Percentiles rank a stretch among this genome's conserved stretches.
Conservation (phyloP, 2,888 invertebrate genomes). For the Thereva unica region DNA sequence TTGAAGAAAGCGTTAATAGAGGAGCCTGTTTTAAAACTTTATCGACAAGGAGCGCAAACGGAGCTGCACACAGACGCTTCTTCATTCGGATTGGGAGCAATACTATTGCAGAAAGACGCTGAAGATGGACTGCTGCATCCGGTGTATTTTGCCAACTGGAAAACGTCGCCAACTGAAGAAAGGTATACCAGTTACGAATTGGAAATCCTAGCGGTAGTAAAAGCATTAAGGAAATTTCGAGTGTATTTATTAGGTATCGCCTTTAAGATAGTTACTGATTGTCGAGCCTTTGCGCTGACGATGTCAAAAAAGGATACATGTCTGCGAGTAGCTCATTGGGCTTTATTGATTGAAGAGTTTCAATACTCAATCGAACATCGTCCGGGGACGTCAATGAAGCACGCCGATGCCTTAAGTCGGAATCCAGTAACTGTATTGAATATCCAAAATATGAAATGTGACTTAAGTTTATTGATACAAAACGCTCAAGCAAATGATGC, state of each 20-base stretch:
- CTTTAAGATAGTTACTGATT: neutral
- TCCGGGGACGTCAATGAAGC: neutral
- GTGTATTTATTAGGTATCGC: neutral
- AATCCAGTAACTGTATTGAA: neutral
- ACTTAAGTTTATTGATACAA: neutral
- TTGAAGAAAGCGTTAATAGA: slow-evolving; percentile 30
- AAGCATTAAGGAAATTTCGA: neutral
- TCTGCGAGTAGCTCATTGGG: neutral
- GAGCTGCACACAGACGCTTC: slow-evolving; percentile 49
- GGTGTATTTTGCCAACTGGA: neutral
- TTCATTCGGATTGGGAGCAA: slow-evolving; percentile 45
- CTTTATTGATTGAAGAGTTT: neutral
- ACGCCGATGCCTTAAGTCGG: neutral
- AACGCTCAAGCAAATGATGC: slow-evolving; percentile 8
- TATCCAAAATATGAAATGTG: neutral
- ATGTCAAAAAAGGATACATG: neutral
- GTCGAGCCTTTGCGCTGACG: neutral
- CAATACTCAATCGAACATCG: neutral
- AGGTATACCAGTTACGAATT: neutral
- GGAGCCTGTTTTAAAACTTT: slow-evolving; percentile 45
- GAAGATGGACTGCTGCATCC: slow-evolving; percentile 21
- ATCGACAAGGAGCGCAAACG: slow-evolving; percentile 43
- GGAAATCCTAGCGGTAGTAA: neutral
- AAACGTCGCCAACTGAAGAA: neutral
- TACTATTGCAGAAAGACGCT: slow-evolving; percentile 43